A percentile compares a stretch with the other conserved stretches of the same genome.
Evolutionary conservation across 2,888 invertebrate genomes (phyloP).

Genomic region (Lomographa bimaculata): DNA sequence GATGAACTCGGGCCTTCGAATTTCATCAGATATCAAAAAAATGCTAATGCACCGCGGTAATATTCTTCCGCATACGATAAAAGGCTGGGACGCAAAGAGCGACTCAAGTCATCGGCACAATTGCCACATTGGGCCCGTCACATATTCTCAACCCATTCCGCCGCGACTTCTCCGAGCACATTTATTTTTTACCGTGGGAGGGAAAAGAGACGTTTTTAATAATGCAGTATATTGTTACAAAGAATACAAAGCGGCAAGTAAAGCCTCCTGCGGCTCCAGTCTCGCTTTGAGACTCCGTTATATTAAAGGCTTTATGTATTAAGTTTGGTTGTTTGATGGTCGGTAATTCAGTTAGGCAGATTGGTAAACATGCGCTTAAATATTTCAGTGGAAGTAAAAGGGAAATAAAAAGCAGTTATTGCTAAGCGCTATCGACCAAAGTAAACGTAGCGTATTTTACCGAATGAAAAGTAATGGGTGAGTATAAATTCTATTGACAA

Average conservation of each 20-base stretch:
- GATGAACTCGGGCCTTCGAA: no score
- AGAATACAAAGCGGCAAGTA: conserved; percentile 66
- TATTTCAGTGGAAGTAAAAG: conserved; percentile 9
- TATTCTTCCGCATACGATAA: conserved; percentile 48
- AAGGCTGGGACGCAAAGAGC: conserved; percentile 45
- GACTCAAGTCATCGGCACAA: conserved; percentile 48
- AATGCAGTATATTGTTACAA: conserved; percentile 75
- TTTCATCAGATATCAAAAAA: no score
- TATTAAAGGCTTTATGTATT: conserved; percentile 58
- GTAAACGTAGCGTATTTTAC: conserved; percentile 7
- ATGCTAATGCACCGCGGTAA: conserved; percentile 39
- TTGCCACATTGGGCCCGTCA: conserved; percentile 50
- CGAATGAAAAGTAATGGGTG: no score
- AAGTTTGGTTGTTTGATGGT: conserved; percentile 52
- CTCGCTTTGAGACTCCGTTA: conserved; percentile 52
- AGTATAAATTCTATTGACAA: no score
- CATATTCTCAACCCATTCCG: conserved; percentile 56
- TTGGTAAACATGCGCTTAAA: conserved; percentile 27
- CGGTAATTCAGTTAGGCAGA: conserved; percentile 43
- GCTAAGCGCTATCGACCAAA: conserved; percentile 6
- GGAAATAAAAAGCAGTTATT: conserved; percentile 21
- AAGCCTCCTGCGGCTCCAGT: conserved; percentile 50
- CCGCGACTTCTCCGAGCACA: conserved; percentile 48
- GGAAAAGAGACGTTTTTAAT: conserved; percentile 67
- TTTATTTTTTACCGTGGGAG: conserved; percentile 61